Percentiles rank a stretch among this genome's conserved stretches.
Conservation (phyloP, 2,888 invertebrate species). For the Oscheius myriophilus region DNA sequence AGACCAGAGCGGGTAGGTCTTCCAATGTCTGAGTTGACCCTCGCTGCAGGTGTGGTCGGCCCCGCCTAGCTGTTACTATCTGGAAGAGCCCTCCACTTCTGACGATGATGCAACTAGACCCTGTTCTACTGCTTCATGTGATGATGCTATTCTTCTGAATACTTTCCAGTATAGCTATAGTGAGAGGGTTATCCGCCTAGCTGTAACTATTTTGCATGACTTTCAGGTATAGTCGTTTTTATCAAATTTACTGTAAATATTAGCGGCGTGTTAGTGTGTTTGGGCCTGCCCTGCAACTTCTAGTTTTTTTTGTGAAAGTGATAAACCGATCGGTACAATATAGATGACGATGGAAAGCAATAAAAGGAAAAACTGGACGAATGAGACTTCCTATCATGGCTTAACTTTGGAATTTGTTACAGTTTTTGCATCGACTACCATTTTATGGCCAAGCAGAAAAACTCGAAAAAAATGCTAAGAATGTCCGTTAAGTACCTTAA, state of each 20-base stretch:
- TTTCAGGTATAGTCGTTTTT: background rate
- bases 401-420: too few relatives aligned
- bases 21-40: background rate
- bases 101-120: background rate
- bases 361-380: too few relatives aligned
- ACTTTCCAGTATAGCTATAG: background rate
- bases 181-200: constrained; percentile 4
- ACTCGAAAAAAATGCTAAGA: too few relatives aligned
- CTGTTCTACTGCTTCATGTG: constrained; percentile 13
- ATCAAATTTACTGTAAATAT: background rate
- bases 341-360: too few relatives aligned
- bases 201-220: constrained; percentile 7
- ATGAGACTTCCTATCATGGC: too few relatives aligned
- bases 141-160: constrained; percentile 7
- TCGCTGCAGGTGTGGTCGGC: constrained; percentile 20
- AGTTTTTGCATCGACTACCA: too few relatives aligned
- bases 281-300: too few relatives aligned
- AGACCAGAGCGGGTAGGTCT: constrained; percentile 14
- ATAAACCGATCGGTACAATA: too few relatives aligned
- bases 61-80: background rate
- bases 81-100: constrained; percentile 21
- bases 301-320: too few relatives aligned
- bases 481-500: too few relatives aligned
- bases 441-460: too few relatives aligned
- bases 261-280: too few relatives aligned